These are phyloP conservation scores for Ceyx melanurus DNA, from an alignment of 2,113 vertebrate genomes.

Conservation along the genomic window DNA sequence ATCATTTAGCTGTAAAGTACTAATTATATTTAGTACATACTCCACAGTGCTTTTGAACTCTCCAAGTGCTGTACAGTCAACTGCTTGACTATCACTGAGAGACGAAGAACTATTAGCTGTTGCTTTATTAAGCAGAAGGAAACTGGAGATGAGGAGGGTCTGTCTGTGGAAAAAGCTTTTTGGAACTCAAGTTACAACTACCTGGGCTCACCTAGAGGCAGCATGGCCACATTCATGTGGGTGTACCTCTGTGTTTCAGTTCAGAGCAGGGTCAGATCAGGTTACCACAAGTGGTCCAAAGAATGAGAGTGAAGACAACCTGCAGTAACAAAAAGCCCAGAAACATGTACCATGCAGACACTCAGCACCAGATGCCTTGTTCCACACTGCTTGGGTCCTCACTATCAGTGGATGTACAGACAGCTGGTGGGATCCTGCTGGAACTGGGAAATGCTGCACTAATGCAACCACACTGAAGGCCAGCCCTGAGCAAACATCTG, in stretches of 20 bases:
- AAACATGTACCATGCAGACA: neutral
- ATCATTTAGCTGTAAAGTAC: neutral
- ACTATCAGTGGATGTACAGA: fast-evolving
- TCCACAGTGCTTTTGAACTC: neutral
- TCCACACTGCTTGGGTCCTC: neutral
- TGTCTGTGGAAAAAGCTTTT: neutral
- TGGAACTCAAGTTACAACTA: neutral
- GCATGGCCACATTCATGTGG: fast-evolving
- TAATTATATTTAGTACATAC: neutral
- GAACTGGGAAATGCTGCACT: neutral
- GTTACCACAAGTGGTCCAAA: neutral
- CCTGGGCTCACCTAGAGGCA: neutral
- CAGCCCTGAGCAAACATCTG: neutral
- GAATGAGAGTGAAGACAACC: neutral
- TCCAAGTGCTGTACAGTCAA: neutral
- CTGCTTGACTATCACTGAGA: neutral
- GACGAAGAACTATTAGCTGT: neutral
- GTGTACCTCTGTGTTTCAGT: neutral
- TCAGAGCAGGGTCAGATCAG: neutral
- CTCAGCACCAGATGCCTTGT: neutral
- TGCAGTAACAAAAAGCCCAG: fast-evolving
- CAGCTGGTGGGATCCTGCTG: neutral
- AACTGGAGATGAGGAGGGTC: neutral
- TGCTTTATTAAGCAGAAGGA: neutral
- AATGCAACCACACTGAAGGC: neutral